Conservation (phyloP, 2,888 invertebrate species). For the Polymixis flavicincta region DNA sequence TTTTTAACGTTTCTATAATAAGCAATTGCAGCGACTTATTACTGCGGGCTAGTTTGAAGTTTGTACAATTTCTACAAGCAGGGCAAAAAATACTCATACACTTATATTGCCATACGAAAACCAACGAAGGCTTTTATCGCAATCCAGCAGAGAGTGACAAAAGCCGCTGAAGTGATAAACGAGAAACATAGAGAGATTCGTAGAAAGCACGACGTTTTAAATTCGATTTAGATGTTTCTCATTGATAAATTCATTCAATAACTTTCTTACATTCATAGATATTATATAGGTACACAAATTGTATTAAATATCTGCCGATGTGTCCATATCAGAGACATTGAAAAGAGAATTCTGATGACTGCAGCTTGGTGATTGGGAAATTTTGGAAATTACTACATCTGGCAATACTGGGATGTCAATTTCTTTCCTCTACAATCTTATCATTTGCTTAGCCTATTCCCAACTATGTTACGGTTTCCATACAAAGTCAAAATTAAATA, state of each 20-base stretch:
- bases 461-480: too few species aligned
- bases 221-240: background rate
- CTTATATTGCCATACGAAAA: background rate
- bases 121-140: background rate
- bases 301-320: conserved; percentile 16
- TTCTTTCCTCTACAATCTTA: background rate
- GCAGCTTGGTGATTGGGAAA: too few species aligned
- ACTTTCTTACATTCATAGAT: background rate
- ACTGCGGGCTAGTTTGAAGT: background rate
- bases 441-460: too few species aligned
- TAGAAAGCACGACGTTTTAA: background rate
- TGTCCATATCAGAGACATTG: conserved; percentile 12
- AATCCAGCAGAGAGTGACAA: background rate
- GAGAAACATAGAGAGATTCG: background rate
- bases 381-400: background rate
- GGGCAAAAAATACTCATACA: background rate
- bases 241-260: conserved; percentile 17
- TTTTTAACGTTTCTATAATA: conserved; percentile 17
- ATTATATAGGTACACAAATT: conserved; percentile 9
- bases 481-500: too few species aligned
- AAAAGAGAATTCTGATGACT: conserved; percentile 22
- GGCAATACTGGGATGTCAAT: background rate
- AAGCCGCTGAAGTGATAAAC: background rate
- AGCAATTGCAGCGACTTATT: background rate
- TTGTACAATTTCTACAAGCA: background rate